Percentiles rank a stretch among this genome's conserved stretches.
Evolutionary conservation across 2,113 vertebrate species (phyloP).

Genomic region (Emydocephalus ijimae): DNA sequence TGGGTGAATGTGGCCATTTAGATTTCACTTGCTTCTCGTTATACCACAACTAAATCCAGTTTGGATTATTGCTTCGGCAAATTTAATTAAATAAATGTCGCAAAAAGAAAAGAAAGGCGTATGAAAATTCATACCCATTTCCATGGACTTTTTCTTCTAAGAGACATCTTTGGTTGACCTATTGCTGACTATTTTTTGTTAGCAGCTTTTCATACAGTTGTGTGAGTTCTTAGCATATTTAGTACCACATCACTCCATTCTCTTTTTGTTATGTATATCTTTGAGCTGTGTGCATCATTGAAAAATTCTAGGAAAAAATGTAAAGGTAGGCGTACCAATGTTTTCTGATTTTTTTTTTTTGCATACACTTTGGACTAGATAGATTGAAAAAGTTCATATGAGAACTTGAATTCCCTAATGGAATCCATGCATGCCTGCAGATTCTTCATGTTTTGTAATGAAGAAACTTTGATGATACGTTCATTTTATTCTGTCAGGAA

Average conservation of each 20-base stretch:
- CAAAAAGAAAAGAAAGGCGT: background rate
- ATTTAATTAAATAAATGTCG: background rate
- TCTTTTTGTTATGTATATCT: background rate
- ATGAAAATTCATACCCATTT: background rate
- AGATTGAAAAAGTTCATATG: background rate
- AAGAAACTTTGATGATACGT: background rate
- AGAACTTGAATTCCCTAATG: background rate
- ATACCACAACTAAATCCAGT: background rate
- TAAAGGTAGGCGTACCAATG: background rate
- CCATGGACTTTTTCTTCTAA: background rate
- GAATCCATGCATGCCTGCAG: background rate
- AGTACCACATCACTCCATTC: background rate
- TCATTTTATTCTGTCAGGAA: too few species aligned
- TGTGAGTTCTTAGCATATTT: background rate
- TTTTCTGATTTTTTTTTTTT: background rate
- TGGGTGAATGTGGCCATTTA: background rate
- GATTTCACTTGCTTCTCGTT: background rate
- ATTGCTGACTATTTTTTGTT: background rate
- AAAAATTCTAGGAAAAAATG: background rate
- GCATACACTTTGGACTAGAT: background rate
- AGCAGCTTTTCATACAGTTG: background rate
- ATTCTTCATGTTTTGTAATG: background rate
- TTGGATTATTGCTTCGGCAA: background rate
- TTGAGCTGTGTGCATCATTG: background rate
- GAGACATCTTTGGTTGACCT: background rate